These are phyloP conservation scores for Luehdorfia chinensis DNA, from an alignment of 1,140 invertebrate genomes.

Conservation along the genomic window DNA sequence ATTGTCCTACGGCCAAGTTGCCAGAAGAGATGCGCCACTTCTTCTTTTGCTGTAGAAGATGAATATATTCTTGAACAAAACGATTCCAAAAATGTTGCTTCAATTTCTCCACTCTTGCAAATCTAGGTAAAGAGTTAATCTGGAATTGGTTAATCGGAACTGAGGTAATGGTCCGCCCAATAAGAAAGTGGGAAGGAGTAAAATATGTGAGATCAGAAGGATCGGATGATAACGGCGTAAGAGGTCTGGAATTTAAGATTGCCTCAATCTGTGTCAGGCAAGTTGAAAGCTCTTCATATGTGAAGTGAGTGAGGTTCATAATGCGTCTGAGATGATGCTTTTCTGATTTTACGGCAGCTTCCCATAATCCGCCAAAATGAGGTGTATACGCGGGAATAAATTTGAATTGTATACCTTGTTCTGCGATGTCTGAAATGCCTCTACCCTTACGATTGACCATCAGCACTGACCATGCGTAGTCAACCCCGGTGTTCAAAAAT, in stretches of 20 bases:
- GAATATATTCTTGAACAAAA: slow-evolving; percentile 20
- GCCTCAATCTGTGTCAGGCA: too few relatives aligned
- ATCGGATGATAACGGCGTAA: slow-evolving; percentile 1
- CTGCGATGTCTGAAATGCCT: too few relatives aligned
- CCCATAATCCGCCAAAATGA: too few relatives aligned
- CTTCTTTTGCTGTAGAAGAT: slow-evolving; percentile 17
- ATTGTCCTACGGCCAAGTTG: neutral
- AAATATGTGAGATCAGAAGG: too few relatives aligned
- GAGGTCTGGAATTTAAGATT: too few relatives aligned
- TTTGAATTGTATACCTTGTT: too few relatives aligned
- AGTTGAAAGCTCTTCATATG: too few relatives aligned
- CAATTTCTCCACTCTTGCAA: slow-evolving; percentile 19
- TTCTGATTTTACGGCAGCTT: neutral
- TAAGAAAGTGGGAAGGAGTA: too few relatives aligned
- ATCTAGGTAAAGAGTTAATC: neutral
- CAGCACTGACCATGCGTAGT: slow-evolving; percentile 11
- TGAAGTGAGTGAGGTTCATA: slow-evolving; percentile 7
- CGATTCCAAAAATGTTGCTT: slow-evolving; percentile 20
- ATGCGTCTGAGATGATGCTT: too few relatives aligned
- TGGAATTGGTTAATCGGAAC: neutral
- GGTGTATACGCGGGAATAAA: too few relatives aligned
- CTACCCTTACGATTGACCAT: slow-evolving; percentile 4
- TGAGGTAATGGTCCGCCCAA: neutral
- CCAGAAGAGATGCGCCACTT: too few relatives aligned
- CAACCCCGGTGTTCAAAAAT: slow-evolving; percentile 10